Evolutionary conservation across 2,888 invertebrate species (phyloP).

Genomic region (Mimumesa dahlbomi): DNA sequence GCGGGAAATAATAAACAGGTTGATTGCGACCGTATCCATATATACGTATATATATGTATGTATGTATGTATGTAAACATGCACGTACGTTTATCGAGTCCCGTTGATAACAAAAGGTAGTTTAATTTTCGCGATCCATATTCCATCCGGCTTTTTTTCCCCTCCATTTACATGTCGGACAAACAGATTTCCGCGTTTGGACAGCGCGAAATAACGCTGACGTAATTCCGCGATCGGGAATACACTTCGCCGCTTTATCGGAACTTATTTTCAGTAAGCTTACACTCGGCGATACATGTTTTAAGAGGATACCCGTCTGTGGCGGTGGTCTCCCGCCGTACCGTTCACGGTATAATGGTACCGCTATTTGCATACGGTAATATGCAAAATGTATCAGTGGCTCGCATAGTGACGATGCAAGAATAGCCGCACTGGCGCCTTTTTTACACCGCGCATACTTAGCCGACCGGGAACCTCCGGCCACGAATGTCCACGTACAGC

Average conservation of each 20-base stretch:
- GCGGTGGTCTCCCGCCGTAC: not conserved
- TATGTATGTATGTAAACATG: too few relatives aligned
- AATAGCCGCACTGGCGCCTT: conserved; percentile 40
- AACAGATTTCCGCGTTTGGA: not conserved
- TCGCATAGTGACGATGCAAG: conserved; percentile 54
- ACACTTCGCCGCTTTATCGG: conserved; percentile 9
- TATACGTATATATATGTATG: too few relatives aligned
- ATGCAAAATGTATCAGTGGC: conserved; percentile 47
- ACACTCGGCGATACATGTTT: conserved; percentile 8
- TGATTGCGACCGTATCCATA: too few relatives aligned
- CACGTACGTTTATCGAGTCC: too few relatives aligned
- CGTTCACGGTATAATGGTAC: conserved; percentile 1
- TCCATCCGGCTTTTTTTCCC: not conserved
- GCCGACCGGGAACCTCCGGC: too few relatives aligned
- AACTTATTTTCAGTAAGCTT: conserved; percentile 32
- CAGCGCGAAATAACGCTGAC: conserved; percentile 2
- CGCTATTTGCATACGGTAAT: conserved; percentile 47
- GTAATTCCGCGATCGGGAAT: conserved; percentile 22
- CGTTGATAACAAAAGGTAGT: too few relatives aligned
- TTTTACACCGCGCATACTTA: conserved; percentile 15
- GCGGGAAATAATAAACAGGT: too few relatives aligned
- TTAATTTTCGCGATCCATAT: too few relatives aligned
- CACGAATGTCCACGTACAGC: not conserved
- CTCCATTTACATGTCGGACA: not conserved
- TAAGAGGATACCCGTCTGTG: conserved; percentile 21